Conservation (phyloP, 2,113 vertebrate species). For the Eira barbara region DNA sequence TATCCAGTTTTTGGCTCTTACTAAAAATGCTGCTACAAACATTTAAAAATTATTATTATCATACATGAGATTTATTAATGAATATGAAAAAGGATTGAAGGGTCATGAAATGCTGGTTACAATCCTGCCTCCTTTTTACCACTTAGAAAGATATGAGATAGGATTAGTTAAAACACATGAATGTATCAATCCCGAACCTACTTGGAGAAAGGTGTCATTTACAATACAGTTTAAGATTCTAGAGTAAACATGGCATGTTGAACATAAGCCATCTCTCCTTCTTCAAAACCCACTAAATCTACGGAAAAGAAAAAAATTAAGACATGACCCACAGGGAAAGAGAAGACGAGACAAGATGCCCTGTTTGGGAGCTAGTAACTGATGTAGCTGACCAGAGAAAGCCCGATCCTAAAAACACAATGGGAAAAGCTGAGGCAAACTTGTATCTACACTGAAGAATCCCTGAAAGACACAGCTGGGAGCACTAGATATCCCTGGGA, state of each 20-base stretch:
- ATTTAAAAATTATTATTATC: neutral
- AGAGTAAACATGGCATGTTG: neutral
- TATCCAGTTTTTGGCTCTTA: neutral
- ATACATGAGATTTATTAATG: neutral
- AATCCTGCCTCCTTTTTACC: neutral
- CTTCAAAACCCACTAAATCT: neutral
- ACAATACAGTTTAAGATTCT: neutral
- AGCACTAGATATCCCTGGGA: neutral
- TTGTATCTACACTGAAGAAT: neutral
- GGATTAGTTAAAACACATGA: neutral
- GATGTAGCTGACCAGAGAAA: neutral
- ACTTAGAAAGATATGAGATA: neutral
- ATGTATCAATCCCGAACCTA: neutral
- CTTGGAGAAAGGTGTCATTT: neutral
- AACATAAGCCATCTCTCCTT: neutral
- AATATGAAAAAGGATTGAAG: neutral
- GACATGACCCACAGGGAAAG: neutral
- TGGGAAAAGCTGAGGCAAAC: neutral
- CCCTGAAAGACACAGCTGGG: too few relatives aligned
- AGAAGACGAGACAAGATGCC: neutral
- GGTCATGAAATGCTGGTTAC: neutral
- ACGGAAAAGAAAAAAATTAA: neutral
- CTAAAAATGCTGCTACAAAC: neutral
- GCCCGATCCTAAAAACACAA: neutral
- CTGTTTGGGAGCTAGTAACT: neutral